Evolutionary conservation across 1,140 invertebrate species (phyloP).

Genomic region (Acromyrmex charruanus): DNA sequence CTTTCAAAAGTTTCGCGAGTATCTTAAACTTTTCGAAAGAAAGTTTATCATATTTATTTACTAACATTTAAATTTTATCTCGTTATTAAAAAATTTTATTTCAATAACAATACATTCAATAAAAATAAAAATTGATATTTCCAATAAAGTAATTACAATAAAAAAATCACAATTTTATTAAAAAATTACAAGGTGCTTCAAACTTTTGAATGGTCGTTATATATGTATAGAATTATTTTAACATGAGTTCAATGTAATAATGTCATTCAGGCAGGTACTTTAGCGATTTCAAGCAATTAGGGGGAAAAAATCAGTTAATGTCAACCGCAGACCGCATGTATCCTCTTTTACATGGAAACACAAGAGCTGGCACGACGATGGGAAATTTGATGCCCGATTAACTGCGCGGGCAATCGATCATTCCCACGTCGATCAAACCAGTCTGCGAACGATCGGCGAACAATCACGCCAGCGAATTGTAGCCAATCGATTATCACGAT

Average conservation of each 20-base stretch:
- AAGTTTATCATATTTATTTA: no score
- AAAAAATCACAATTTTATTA: no score
- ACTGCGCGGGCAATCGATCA: slow-evolving; percentile 61
- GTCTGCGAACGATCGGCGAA: slow-evolving; percentile 60
- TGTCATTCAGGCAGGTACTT: slow-evolving; percentile 15
- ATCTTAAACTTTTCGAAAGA: no score
- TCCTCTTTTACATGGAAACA: slow-evolving; percentile 58
- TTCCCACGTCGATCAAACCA: slow-evolving; percentile 63
- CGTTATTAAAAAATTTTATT: no score
- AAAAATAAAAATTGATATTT: no score
- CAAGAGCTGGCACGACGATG: slow-evolving; percentile 31
- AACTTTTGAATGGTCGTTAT: background rate
- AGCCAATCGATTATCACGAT: slow-evolving; percentile 61
- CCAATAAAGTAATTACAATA: no score
- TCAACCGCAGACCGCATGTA: slow-evolving; percentile 51
- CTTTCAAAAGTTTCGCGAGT: no score
- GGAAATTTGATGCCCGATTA: slow-evolving; percentile 66
- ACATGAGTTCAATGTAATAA: slow-evolving; percentile 2
- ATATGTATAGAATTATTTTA: background rate
- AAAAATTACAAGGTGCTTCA: no score
- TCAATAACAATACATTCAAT: no score
- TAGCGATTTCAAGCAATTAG: slow-evolving; percentile 2
- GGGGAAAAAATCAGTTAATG: slow-evolving; percentile 57
- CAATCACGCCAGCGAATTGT: slow-evolving; percentile 52
- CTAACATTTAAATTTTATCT: no score